phyloP scores from a whole-genome alignment of 2,797 vertebrate species.

The Caiman crocodilus region DNA sequence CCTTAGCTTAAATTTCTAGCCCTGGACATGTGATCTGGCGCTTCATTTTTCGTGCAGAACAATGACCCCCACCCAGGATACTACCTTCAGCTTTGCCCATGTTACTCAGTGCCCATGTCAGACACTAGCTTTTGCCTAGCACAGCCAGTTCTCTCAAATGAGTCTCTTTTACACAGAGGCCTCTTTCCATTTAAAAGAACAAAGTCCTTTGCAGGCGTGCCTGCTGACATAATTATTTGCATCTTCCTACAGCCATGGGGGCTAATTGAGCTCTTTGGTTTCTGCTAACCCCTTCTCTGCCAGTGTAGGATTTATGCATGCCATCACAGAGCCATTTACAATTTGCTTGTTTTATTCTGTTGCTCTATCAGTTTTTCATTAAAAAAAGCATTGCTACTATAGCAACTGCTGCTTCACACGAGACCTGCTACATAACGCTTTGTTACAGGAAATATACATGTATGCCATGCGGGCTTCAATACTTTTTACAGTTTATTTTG shows the following conservation, averaged over 20 bases:
- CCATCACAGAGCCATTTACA: slow-evolving; percentile 50
- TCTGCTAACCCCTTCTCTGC: slow-evolving; percentile 2
- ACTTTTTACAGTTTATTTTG: slow-evolving; percentile 51
- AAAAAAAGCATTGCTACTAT: slow-evolving; percentile 80
- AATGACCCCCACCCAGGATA: too few relatives aligned
- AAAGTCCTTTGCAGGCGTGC: background rate
- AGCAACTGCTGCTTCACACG: slow-evolving; percentile 77
- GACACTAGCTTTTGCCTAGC: too few relatives aligned
- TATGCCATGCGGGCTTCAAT: slow-evolving; percentile 25
- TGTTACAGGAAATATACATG: slow-evolving; percentile 69
- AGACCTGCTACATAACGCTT: slow-evolving; percentile 71
- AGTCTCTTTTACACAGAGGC: background rate
- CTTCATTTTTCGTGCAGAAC: background rate
- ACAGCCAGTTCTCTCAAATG: background rate
- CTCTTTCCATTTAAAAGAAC: too few relatives aligned
- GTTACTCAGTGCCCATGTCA: too few relatives aligned
- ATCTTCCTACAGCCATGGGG: background rate
- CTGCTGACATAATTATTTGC: background rate
- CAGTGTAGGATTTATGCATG: background rate
- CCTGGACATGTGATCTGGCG: background rate
- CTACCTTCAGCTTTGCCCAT: too few relatives aligned
- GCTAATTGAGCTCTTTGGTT: background rate
- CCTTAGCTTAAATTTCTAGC: background rate
- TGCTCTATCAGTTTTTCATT: slow-evolving; percentile 77
- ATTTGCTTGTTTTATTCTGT: slow-evolving; percentile 73